Conservation (phyloP, 2,888 invertebrate species). For the Sialis fuliginosa region DNA sequence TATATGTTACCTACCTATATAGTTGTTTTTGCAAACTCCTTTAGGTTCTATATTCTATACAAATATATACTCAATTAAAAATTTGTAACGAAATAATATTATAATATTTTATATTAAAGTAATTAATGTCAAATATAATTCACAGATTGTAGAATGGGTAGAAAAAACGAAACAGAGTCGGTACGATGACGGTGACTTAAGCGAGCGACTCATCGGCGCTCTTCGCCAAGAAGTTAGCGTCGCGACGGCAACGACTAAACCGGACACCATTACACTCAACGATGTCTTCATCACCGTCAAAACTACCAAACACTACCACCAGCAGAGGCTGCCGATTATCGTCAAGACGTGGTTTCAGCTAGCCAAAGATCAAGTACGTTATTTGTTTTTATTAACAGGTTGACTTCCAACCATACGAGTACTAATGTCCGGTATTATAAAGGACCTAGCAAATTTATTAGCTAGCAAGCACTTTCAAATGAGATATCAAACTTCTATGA, state of each 20-base stretch:
- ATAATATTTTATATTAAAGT: not conserved
- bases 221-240: not conserved
- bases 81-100: not conserved
- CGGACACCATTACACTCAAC: conserved; percentile 45
- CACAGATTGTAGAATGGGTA: not conserved
- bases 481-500: no score
- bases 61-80: not conserved
- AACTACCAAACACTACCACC: conserved; percentile 78
- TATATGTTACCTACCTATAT: no score
- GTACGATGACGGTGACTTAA: not conserved
- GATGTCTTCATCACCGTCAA: conserved; percentile 93
- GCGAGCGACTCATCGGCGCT: not conserved
- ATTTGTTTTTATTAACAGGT: no score
- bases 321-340: conserved; percentile 66
- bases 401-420: no score
- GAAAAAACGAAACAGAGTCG: not conserved
- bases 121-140: not conserved
- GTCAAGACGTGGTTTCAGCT: conserved; percentile 91
- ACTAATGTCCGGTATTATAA: no score
- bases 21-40: no score
- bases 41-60: no score
- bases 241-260: not conserved
- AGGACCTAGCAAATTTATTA: no score
- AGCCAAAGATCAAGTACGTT: conserved; percentile 72
- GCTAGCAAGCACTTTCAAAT: no score